Evolutionary conservation across 1,140 invertebrate species (phyloP), one percentile per base, ranked within the genome.

Genomic region (Pogonomyrmex californicus): DNA sequence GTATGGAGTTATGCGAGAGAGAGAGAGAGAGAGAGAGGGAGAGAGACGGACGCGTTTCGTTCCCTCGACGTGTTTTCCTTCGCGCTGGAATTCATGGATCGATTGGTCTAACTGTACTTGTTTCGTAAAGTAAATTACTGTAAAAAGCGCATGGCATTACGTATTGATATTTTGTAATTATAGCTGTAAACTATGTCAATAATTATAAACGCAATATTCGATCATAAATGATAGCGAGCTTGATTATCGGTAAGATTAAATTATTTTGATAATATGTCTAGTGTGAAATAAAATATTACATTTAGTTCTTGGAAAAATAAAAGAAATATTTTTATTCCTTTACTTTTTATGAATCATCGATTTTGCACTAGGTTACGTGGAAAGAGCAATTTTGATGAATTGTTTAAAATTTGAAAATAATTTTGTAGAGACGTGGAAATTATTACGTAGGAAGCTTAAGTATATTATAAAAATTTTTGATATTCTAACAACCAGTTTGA

Each of bases 41-140:
- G 68, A 75, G 68, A 73, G 79, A 75, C 54, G 41, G 54, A 73
- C 79, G 38, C 54, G 79, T 88, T 88, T 89, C 81, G 76, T 88
- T 79, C 77, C 77, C 83, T 68, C 76, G 79, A 33, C 10, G n/a
- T 44, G 66, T 70, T 82, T 82, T 71, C 65, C 49, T 47, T 58
- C 17, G 36, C 54, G 36, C 30, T 58, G 54, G 79, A 82, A 82
- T 82, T 73, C 14, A 38, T 44, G 41, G 79, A 82, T 82, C 79
- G 41, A 82, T 73, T 49, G 38, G 10, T 71, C 30, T 71, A 82
- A 82, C 68, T 36, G 51, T 73, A 60, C 66, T 73, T 38, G 14
- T 82, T 73, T 73, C 66, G 49, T 7, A 60, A 73, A 60, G 23
- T 58, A 30, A 71, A 60, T 73, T 44, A 70, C 47, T 70, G 7